phyloP scores from a whole-genome alignment of 2,797 vertebrate species.

The Rhyacichthys aspro region DNA sequence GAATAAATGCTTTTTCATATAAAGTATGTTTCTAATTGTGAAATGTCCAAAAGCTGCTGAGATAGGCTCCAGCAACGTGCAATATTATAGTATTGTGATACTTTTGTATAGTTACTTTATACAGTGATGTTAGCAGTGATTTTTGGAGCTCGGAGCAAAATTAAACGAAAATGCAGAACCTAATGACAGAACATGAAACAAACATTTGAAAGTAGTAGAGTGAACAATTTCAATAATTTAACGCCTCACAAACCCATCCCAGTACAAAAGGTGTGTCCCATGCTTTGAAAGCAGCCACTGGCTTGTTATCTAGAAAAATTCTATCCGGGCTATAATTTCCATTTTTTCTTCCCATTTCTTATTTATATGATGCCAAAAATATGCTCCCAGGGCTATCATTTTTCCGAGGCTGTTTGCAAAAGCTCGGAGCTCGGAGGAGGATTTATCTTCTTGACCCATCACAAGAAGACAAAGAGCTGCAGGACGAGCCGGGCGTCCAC shows the following conservation, averaged over 20 bases:
- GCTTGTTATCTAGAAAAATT: slow-evolving; percentile 32
- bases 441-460: slow-evolving; percentile 75
- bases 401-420: slow-evolving; percentile 65
- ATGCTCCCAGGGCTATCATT: slow-evolving; percentile 73
- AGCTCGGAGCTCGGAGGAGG: slow-evolving; percentile 48
- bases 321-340: slow-evolving; percentile 47
- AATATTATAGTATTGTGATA: no score
- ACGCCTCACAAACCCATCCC: background rate
- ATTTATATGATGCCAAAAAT: slow-evolving; percentile 72
- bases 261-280: slow-evolving; percentile 12
- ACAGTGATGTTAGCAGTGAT: no score
- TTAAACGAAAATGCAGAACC: no score
- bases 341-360: slow-evolving; percentile 55
- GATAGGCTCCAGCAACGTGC: no score
- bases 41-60: no score
- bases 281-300: slow-evolving; percentile 18
- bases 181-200: no score
- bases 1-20: no score
- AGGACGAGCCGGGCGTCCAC: slow-evolving; percentile 53
- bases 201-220: no score
- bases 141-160: no score
- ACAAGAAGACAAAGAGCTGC: slow-evolving; percentile 71
- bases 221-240: background rate
- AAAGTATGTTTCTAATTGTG: no score
- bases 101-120: no score